Percentiles rank a stretch among this genome's conserved stretches.
phyloP scores from a whole-genome alignment of 1,140 invertebrate genomes.

The Danaus melanippus region DNA sequence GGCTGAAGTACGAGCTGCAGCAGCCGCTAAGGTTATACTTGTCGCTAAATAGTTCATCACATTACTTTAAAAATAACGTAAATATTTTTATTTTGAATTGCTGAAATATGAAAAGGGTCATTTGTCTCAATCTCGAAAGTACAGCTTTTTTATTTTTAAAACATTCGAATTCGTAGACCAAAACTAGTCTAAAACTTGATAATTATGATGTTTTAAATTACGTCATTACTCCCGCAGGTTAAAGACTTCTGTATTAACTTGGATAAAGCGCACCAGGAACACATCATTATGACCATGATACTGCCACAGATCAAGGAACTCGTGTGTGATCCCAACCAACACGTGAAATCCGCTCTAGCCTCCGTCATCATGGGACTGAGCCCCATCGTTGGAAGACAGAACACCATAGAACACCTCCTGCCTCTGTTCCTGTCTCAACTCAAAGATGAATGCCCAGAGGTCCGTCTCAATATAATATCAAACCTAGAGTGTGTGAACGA shows the following conservation, averaged over 20 bases:
- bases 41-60: too few relatives aligned
- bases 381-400: conserved; percentile 97
- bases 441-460: conserved; percentile 99
- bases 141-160: too few relatives aligned
- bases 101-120: too few relatives aligned
- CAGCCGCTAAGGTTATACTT: conserved; percentile 92
- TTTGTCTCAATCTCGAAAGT: too few relatives aligned
- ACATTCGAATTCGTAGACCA: too few relatives aligned
- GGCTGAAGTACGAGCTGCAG: conserved; percentile 97
- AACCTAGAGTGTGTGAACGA: conserved; percentile 99
- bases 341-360: conserved; percentile 98
- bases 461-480: conserved; percentile 99
- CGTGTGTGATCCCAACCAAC: conserved; percentile 97
- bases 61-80: too few relatives aligned
- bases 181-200: too few relatives aligned
- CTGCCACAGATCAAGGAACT: conserved; percentile 98
- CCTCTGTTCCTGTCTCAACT: conserved; percentile 97
- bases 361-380: conserved; percentile 99
- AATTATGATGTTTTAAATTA: not conserved
- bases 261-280: conserved; percentile 90
- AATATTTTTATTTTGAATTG: too few relatives aligned
- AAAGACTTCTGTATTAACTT: conserved; percentile 97
- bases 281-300: conserved; percentile 97
- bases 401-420: conserved; percentile 97
- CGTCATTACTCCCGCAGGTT: conserved; percentile 50